Evolutionary conservation across 1,140 invertebrate genomes (phyloP), one percentile per base, ranked within the genome.

Genomic region (Drosophila bocki): DNA sequence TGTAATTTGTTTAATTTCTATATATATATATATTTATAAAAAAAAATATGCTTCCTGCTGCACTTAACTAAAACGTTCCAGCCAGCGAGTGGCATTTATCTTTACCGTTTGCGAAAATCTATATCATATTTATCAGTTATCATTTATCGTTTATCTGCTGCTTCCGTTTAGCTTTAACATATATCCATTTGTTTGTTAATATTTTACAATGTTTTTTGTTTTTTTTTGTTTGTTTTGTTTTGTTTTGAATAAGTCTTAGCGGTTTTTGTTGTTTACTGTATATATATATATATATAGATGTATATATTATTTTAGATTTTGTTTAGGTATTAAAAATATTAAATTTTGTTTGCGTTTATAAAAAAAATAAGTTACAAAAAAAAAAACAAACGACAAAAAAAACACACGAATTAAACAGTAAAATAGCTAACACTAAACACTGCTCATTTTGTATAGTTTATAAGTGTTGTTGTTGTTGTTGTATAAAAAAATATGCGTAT

Each of bases 171-270:
- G 68, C 68, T 71, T 69, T 57, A 58, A 71, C 68, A 70, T 62
- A 50, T 69, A 63, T 67, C 51, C 51, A 53, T 64, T 50, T 58
- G 26, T 78, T 45, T 69, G 62, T 88, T 88, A 88, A 83, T 87
- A 87, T 88, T 88, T 87, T 87, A 86, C 83, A 86, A 60, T 87
- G 57, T 57, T 69, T 13, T 19, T 37, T 37, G 35, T 37, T 37
- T 75, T 65, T 32, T 62, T 29, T 29, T 29, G 5, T 29, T 29
- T 17, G 9, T 45, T 19, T 45, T 45, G 4, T 67, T 76, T 64
- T 83, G 79, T 80, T 61, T 88, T 88, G 80, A 87, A 87, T 87
- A 87, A 87, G 84, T 87, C 84, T 87, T 87, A 87, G 84, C 84
- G 84, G 84, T 87, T 82, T 87, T 82, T 82, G 54, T 80, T 81